A percentile compares a stretch with the other conserved stretches of the same genome.
These are phyloP conservation scores for Scaptomyza parva DNA, from an alignment of 2,888 invertebrate genomes.

Conservation along the genomic window DNA sequence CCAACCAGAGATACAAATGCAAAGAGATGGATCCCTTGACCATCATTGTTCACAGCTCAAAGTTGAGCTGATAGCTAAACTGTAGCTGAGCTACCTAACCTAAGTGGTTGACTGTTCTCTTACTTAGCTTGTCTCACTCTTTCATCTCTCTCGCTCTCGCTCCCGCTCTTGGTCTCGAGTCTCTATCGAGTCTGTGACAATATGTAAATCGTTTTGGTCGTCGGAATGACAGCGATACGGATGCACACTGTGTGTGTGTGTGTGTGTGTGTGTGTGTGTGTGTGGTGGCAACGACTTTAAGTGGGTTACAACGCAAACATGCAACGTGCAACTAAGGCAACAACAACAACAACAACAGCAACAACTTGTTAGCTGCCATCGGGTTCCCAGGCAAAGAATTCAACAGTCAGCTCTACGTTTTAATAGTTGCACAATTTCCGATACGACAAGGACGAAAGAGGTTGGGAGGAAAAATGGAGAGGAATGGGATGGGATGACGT, in stretches of 20 bases:
- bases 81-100: slow-evolving; percentile 9
- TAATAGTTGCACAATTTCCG: slow-evolving; percentile 7
- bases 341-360: slow-evolving; percentile 29
- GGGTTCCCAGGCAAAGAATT: neutral
- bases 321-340: slow-evolving; percentile 28
- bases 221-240: slow-evolving; percentile 40
- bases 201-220: slow-evolving; percentile 58
- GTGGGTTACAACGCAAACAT: slow-evolving; percentile 64
- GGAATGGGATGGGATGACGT: neutral
- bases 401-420: neutral
- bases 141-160: neutral
- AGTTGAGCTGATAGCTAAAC: slow-evolving; percentile 34
- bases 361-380: slow-evolving; percentile 63
- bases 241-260: slow-evolving; percentile 35
- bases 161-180: neutral
- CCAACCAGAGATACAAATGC: neutral
- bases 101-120: neutral
- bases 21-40: slow-evolving; percentile 1
- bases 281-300: slow-evolving; percentile 61
- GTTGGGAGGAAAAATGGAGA: neutral
- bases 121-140: neutral
- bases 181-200: slow-evolving; percentile 38
- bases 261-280: too few relatives aligned
- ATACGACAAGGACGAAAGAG: slow-evolving; percentile 13
- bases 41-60: slow-evolving; percentile 31